phyloP scores from a whole-genome alignment of 2,888 invertebrate genomes.

The Drosophila melanocephala region DNA sequence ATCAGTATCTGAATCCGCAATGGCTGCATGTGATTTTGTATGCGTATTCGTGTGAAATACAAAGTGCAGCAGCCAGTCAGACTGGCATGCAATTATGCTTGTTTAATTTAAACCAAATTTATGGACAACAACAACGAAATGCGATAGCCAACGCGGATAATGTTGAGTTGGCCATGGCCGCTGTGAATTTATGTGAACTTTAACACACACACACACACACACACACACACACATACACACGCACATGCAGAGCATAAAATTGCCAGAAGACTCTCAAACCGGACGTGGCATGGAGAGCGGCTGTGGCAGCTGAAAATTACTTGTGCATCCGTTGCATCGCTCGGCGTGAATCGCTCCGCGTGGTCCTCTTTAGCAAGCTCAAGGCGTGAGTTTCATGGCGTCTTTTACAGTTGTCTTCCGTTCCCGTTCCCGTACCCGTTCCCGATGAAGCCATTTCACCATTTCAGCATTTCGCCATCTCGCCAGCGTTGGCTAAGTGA shows the following conservation, averaged over 20 bases:
- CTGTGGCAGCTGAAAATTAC: constrained; percentile 73
- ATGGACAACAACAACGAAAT: constrained; percentile 48
- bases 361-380: constrained; percentile 66
- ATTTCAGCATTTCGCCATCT: constrained; percentile 21
- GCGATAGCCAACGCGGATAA: constrained; percentile 45
- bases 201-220: constrained; percentile 15
- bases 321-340: constrained; percentile 76
- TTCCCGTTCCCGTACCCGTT: constrained; percentile 63
- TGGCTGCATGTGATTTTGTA: constrained; percentile 10
- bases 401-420: constrained; percentile 77
- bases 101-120: constrained; percentile 74
- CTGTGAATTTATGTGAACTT: constrained; percentile 50
- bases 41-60: constrained; percentile 16
- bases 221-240: constrained; percentile 7
- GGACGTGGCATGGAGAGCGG: constrained; percentile 44
- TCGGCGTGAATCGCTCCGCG: constrained; percentile 66
- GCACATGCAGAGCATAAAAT: constrained; percentile 59
- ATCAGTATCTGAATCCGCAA: constrained; percentile 8
- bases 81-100: constrained; percentile 69
- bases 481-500: constrained; percentile 64
- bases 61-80: constrained; percentile 23
- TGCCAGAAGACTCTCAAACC: constrained; percentile 35
- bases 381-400: constrained; percentile 73
- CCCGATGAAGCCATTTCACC: constrained; percentile 52
- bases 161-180: constrained; percentile 58